These are phyloP conservation scores for Phrixothrix hirtus DNA, from an alignment of 2,888 invertebrate species.

Conservation along the genomic window DNA sequence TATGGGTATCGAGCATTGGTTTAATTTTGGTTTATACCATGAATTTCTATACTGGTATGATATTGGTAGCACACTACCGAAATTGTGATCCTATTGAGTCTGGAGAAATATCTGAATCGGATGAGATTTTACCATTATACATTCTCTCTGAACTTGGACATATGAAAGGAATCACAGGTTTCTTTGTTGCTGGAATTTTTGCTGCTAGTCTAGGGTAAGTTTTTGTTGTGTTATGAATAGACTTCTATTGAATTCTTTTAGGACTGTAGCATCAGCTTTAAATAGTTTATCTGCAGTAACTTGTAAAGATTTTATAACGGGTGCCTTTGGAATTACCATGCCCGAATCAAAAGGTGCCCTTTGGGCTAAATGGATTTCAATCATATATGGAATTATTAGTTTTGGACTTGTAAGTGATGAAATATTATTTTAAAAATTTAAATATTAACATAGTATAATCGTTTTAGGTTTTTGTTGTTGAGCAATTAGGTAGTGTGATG, in stretches of 20 bases:
- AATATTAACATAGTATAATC: too few relatives aligned
- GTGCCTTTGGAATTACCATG: slow-evolving; percentile 70
- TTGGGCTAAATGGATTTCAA: slow-evolving; percentile 70
- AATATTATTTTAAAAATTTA: too few relatives aligned
- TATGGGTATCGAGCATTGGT: slow-evolving; percentile 76
- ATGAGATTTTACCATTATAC: slow-evolving; percentile 86
- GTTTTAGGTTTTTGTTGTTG: slow-evolving; percentile 76
- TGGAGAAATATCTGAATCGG: slow-evolving; percentile 69
- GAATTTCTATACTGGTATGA: slow-evolving; percentile 85
- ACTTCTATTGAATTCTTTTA: slow-evolving; percentile 49
- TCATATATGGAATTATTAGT: slow-evolving; percentile 68
- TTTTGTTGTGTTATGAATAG: not conserved
- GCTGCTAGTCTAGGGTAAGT: slow-evolving; percentile 91
- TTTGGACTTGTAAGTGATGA: slow-evolving; percentile 65
- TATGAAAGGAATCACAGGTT: slow-evolving; percentile 80
- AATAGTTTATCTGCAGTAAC: slow-evolving; percentile 92
- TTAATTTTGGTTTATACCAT: slow-evolving; percentile 81
- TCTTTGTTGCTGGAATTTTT: slow-evolving; percentile 95
- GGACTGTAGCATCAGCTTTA: slow-evolving; percentile 93
- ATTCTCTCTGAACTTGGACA: slow-evolving; percentile 82
- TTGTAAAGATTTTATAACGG: slow-evolving; percentile 82
- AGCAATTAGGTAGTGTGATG: slow-evolving; percentile 83
- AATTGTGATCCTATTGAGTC: slow-evolving; percentile 83
- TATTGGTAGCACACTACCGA: slow-evolving; percentile 79
- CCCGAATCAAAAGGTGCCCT: slow-evolving; percentile 76